Evolutionary conservation across 2,797 vertebrate genomes (phyloP).

Genomic region (Euphonia xanthogaster): DNA sequence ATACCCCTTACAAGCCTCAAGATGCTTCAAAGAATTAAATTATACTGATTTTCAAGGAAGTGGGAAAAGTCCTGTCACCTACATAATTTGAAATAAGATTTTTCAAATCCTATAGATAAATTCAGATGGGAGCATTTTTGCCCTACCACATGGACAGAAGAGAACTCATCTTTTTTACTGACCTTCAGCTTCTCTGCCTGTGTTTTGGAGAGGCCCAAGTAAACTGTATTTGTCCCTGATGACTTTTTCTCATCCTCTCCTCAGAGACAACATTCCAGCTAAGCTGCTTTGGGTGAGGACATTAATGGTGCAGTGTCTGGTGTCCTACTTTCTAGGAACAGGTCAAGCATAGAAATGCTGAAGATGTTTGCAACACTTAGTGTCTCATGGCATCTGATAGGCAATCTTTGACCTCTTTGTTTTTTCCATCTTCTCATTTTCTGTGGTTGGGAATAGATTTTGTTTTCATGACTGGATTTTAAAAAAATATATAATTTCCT

Average conservation of each 20-base stretch:
- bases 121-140: not conserved
- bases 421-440: not conserved
- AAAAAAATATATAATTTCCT: not conserved
- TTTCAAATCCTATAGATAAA: conserved; percentile 1
- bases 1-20: not conserved
- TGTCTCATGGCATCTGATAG: not conserved
- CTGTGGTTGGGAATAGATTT: not conserved
- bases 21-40: conserved; percentile 27
- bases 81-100: not conserved
- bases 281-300: not conserved
- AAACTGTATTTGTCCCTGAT: not conserved
- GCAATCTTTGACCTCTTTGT: not conserved
- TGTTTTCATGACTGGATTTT: not conserved
- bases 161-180: not conserved
- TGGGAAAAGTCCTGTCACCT: not conserved
- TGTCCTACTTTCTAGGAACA: not conserved
- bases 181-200: not conserved
- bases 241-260: not conserved
- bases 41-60: not conserved
- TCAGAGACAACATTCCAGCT: not conserved
- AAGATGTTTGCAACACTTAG: not conserved
- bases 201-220: not conserved
- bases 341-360: not conserved
- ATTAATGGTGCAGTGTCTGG: not conserved
- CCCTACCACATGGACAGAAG: not conserved